These are phyloP conservation scores for Drosophila malerkotliana DNA, from an alignment of 1,140 invertebrate genomes.

Conservation along the genomic window DNA sequence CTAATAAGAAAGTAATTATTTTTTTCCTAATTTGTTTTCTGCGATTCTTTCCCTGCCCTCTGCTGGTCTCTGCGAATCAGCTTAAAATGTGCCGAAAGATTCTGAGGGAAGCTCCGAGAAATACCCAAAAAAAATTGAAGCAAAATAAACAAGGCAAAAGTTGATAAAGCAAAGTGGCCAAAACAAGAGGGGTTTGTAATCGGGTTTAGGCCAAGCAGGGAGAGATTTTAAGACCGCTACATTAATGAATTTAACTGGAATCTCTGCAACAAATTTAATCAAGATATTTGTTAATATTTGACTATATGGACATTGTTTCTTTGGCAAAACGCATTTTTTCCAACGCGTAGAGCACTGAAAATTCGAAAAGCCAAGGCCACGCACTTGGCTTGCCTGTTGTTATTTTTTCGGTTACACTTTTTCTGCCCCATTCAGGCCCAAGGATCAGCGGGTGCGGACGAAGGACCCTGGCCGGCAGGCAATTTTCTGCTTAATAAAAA, in stretches of 20 bases:
- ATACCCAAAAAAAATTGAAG: constrained; percentile 39
- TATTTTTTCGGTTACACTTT: constrained; percentile 59
- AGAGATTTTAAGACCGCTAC: constrained; percentile 17
- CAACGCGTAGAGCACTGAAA: constrained; percentile 34
- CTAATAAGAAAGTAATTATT: constrained; percentile 74
- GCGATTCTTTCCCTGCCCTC: constrained; percentile 6
- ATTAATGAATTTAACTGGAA: background rate
- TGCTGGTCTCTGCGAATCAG: constrained; percentile 40
- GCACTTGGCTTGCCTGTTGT: constrained; percentile 29
- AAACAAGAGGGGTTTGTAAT: constrained; percentile 29
- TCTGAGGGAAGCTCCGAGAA: constrained; percentile 20
- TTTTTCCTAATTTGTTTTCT: constrained; percentile 68
- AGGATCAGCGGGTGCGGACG: constrained; percentile 3
- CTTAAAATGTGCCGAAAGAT: constrained; percentile 57
- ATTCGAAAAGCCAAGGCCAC: constrained; percentile 50
- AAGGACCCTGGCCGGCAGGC: constrained; percentile 50
- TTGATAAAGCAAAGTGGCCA: constrained; percentile 65
- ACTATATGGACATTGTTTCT: background rate
- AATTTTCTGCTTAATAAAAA: constrained; percentile 82
- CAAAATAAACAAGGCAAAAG: constrained; percentile 57
- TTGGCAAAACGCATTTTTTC: background rate
- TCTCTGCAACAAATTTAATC: background rate
- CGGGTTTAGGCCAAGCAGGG: constrained; percentile 13
- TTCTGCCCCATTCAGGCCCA: background rate
- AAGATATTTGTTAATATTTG: constrained; percentile 3